Evolutionary conservation across 2,888 invertebrate genomes (phyloP), one percentile per base, ranked within the genome.

Genomic region (Neoascia interrupta): DNA sequence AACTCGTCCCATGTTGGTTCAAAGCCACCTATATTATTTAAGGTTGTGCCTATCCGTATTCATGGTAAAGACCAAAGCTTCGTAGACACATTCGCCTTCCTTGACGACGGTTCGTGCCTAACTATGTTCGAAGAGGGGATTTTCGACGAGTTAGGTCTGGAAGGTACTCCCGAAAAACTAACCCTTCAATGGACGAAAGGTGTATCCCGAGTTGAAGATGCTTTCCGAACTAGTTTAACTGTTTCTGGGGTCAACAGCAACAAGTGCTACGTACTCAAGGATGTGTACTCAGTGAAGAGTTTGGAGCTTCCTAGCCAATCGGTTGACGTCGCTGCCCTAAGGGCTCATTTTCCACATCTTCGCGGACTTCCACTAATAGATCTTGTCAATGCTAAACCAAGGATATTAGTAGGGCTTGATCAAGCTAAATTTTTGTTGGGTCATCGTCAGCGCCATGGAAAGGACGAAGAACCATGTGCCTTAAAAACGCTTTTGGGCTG

Each of bases 401-500:
- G 23, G 15, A 51, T 41, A 21, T 21, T 34, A 23, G 16, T 60
- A 0, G 49, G 45, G 10, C 4, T 64, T 10, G 21, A 53, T 26
- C 53, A 53, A 13, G 41, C 53, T 3, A 54, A 64, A 15, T 53
- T 54, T 36, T 45, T 37, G 18, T 5, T 31, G 4, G 18, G 41
- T 6, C 15, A n/a, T 6, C 26, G 34, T 5, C 61, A 56, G 3
- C 45, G 47, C 10, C 16, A 41, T n/a, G 26, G 61, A 1, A 47
- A 53, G 8, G 61, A 54, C 2, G 39, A 54, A 11, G 37, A 54
- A 13, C 60, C 49, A 3, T 41, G 37, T 37, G 69, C 69, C 1
- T 19, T 51, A n/a, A 69, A 60, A 39, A 45, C 60, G 1, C 19
- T 51, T 3, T 21, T 61, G 2, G 69, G 60, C 8, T 54, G 45